Conservation (phyloP, 2,888 invertebrate genomes). For the Automeris io region DNA sequence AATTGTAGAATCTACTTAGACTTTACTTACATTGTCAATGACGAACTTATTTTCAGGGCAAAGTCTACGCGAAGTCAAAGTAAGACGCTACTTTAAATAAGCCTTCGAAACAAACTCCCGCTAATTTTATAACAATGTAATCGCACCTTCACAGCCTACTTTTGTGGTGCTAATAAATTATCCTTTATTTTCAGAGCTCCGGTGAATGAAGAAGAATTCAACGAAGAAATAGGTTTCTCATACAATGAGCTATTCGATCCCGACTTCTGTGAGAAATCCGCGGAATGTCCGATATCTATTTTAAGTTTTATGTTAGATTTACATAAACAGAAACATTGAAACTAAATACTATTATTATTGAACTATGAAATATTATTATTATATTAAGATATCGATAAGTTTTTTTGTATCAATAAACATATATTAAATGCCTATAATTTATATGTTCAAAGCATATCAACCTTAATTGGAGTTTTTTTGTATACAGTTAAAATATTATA, state of each 20-base stretch:
- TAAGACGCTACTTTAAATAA: no score
- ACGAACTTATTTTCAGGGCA: no score
- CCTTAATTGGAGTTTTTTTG: no score
- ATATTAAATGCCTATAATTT: no score
- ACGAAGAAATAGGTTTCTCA: slow-evolving; percentile 37
- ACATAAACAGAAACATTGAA: slow-evolving; percentile 33
- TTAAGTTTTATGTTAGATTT: slow-evolving; percentile 42
- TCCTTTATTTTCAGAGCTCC: slow-evolving; percentile 44
- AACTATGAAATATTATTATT: not conserved
- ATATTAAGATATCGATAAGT: not conserved
- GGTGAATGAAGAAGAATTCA: slow-evolving; percentile 42
- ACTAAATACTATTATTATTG: not conserved
- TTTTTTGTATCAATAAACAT: not conserved
- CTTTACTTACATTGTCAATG: no score
- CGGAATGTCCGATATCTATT: slow-evolving; percentile 52
- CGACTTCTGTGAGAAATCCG: slow-evolving; percentile 37
- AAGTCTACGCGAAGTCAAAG: no score
- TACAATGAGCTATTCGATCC: slow-evolving; percentile 45
- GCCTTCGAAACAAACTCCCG: no score
- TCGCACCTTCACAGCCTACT: not conserved
- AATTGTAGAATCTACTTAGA: no score
- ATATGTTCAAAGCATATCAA: no score
- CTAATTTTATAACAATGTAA: not conserved
- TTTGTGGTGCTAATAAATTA: slow-evolving; percentile 16
- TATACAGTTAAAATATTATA: no score